phyloP scores from a whole-genome alignment of 2,888 invertebrate genomes.

The Diarsia dahlii region DNA sequence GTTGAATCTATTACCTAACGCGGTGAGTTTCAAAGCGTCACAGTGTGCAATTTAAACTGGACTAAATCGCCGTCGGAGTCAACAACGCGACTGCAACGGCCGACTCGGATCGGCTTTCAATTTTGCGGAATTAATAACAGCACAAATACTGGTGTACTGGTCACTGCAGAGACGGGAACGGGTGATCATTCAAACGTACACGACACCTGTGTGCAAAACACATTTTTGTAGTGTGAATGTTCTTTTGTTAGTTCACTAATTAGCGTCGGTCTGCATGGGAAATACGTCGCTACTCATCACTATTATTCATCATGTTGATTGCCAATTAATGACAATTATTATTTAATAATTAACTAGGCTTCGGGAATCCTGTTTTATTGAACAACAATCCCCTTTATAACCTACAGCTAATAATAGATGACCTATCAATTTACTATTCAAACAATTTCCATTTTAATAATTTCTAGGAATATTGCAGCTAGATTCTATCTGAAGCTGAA shows the following conservation, averaged over 20 bases:
- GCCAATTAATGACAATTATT: constrained; percentile 22
- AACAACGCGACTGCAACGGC: constrained; percentile 69
- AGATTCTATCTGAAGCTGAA: constrained; percentile 30
- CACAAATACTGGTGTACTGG: constrained; percentile 71
- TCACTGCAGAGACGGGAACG: constrained; percentile 56
- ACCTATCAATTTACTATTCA: constrained; percentile 2
- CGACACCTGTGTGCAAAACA: constrained; percentile 59
- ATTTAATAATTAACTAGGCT: constrained; percentile 12
- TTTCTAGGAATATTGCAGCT: constrained; percentile 43
- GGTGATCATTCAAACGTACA: constrained; percentile 70
- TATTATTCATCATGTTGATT: constrained; percentile 34
- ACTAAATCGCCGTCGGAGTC: constrained; percentile 68
- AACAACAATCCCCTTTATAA: constrained; percentile 20
- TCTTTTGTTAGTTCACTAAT: constrained; percentile 49
- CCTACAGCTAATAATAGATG: constrained; percentile 11
- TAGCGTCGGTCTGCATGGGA: constrained; percentile 45
- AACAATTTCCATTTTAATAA: constrained; percentile 25
- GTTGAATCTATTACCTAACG: constrained; percentile 62
- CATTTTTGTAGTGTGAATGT: constrained; percentile 52
- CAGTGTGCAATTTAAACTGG: constrained; percentile 70
- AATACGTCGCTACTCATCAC: constrained; percentile 40
- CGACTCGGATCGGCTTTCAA: constrained; percentile 80
- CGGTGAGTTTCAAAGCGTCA: constrained; percentile 69
- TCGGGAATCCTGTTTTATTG: constrained; percentile 20
- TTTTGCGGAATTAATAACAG: constrained; percentile 84